phyloP scores from a whole-genome alignment of 2,888 invertebrate species.

The Netelia fuscicornis region DNA sequence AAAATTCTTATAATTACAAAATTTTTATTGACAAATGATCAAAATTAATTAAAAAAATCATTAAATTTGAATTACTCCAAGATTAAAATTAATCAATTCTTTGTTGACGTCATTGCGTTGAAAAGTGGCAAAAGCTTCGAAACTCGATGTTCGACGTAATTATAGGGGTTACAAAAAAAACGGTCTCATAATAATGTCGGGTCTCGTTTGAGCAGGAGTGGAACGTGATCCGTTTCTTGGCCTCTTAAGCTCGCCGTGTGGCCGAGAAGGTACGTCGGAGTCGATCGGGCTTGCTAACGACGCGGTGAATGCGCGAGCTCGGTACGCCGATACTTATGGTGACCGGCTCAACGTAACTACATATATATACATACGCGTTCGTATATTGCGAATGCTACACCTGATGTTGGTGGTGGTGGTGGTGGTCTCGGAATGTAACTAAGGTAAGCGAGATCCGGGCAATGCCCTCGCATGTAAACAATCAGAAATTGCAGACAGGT shows the following conservation, averaged over 20 bases:
- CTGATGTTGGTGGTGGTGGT: slow-evolving; percentile 37
- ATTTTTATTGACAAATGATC: too few relatives aligned
- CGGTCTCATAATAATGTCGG: background rate
- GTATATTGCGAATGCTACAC: slow-evolving; percentile 25
- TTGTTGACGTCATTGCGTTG: too few relatives aligned
- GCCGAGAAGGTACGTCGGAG: slow-evolving; percentile 41
- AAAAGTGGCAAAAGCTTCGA: background rate
- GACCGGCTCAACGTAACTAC: slow-evolving; percentile 42
- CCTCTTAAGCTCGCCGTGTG: slow-evolving; percentile 19
- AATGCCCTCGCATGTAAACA: slow-evolving; percentile 84
- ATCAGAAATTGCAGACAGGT: slow-evolving; percentile 79
- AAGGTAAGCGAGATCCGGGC: slow-evolving; percentile 83
- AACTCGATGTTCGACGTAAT: background rate
- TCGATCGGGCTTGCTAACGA: slow-evolving; percentile 59
- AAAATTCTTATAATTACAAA: too few relatives aligned
- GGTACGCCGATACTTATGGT: slow-evolving; percentile 53
- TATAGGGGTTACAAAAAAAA: background rate
- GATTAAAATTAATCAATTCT: too few relatives aligned
- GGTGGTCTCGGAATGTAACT: slow-evolving; percentile 76
- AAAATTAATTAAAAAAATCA: too few relatives aligned
- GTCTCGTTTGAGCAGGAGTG: background rate
- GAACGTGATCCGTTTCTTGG: slow-evolving; percentile 47
- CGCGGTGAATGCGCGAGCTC: slow-evolving; percentile 55
- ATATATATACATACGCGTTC: slow-evolving; percentile 24
- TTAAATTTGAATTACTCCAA: too few relatives aligned